A percentile compares a stretch with the other conserved stretches of the same genome.
Conservation (phyloP, 2,888 invertebrate species). For the Heliconius ismenius region DNA sequence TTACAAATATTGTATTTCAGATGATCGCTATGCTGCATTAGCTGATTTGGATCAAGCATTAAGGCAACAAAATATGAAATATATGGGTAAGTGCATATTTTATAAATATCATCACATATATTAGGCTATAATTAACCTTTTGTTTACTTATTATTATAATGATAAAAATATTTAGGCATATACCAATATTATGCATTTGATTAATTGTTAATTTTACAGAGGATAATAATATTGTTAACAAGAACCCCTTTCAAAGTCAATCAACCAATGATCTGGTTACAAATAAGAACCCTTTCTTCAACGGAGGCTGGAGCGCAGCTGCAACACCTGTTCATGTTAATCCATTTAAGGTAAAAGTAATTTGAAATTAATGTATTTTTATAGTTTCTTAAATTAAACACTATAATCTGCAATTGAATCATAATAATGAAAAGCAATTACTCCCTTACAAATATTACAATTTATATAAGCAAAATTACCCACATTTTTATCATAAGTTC, state of each 20-base stretch:
- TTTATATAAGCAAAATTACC: conserved; percentile 28
- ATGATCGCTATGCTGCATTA: conserved; percentile 97
- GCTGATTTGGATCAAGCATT: conserved; percentile 94
- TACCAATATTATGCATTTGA: background rate
- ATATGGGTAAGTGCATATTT: conserved; percentile 63
- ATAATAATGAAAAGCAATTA: background rate
- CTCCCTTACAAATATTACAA: background rate
- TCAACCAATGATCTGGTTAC: conserved; percentile 70
- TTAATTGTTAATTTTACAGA: conserved; percentile 59
- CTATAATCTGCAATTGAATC: background rate
- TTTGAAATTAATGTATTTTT: background rate
- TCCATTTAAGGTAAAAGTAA: conserved; percentile 70
- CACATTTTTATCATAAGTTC: conserved; percentile 47
- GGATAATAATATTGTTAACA: conserved; percentile 64
- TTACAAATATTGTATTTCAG: conserved; percentile 62
- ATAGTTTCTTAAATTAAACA: background rate
- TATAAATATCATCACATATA: conserved; percentile 13
- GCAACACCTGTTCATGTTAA: conserved; percentile 65
- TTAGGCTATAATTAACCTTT: background rate
- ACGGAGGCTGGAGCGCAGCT: conserved; percentile 70
- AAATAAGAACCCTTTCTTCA: conserved; percentile 76
- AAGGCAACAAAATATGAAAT: conserved; percentile 81
- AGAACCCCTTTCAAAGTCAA: conserved; percentile 77
- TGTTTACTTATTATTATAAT: background rate
- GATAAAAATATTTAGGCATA: background rate